Evolutionary conservation across 2,113 vertebrate genomes (phyloP).

Genomic region (Terrapene triunguis): DNA sequence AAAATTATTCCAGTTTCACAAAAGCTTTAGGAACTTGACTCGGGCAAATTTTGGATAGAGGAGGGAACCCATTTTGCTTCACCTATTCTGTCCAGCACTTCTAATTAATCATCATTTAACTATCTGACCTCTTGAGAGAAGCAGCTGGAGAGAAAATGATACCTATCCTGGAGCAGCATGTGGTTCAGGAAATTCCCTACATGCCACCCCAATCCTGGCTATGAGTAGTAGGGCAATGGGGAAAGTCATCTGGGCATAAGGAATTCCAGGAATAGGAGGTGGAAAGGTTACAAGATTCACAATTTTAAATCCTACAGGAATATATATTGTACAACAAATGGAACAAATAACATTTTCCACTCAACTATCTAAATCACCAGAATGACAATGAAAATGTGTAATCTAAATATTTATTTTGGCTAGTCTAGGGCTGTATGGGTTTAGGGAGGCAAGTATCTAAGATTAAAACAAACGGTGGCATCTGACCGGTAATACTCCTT

Average conservation of each 20-base stretch:
- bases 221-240: background rate
- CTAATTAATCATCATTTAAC: conserved; percentile 68
- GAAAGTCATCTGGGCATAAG: background rate
- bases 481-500: background rate
- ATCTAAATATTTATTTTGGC: background rate
- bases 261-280: background rate
- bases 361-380: background rate
- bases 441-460: background rate
- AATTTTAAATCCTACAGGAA: background rate
- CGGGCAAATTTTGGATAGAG: background rate
- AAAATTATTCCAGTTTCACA: conserved; percentile 30
- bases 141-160: no score
- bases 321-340: background rate
- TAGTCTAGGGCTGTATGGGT: background rate
- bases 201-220: no score
- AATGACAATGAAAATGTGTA: background rate
- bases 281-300: background rate
- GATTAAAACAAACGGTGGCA: background rate
- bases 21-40: conserved; percentile 36
- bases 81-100: conserved; percentile 67
- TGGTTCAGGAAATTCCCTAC: no score
- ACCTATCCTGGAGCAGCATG: no score
- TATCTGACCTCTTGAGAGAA: no score
- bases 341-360: background rate
- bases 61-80: conserved; percentile 55